Percentiles rank a stretch among this genome's conserved stretches.
Evolutionary conservation across 2,113 vertebrate species (phyloP).

Genomic region (Mugil cephalus): DNA sequence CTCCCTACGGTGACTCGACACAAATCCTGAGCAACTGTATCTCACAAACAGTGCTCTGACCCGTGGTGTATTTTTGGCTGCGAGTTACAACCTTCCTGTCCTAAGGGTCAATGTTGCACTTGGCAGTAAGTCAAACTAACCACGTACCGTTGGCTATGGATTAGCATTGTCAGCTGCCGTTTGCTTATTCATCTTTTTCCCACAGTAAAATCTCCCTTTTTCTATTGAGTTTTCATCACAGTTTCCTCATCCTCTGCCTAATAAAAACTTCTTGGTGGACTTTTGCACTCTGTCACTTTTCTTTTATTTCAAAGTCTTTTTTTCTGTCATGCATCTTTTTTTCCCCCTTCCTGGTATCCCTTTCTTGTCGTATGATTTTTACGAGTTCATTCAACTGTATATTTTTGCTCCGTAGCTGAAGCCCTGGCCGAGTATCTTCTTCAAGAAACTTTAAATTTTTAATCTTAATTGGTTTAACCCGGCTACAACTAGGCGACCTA

Average conservation of each 20-base stretch:
- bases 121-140: not conserved
- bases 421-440: not conserved
- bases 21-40: too few relatives aligned
- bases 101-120: not conserved
- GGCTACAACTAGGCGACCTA: constrained; percentile 6
- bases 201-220: constrained; percentile 2
- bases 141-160: not conserved
- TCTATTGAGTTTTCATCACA: not conserved
- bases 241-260: not conserved
- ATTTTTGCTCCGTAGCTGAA: constrained; percentile 29
- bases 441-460: constrained; percentile 25
- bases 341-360: not conserved
- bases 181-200: not conserved
- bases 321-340: not conserved
- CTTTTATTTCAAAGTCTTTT: not conserved
- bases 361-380: constrained; percentile 19
- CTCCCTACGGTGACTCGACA: too few relatives aligned
- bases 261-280: not conserved
- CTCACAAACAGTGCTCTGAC: not conserved
- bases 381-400: constrained; percentile 33
- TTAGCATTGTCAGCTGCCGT: not conserved
- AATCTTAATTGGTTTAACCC: constrained; percentile 51
- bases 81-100: not conserved
- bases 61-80: too few relatives aligned
- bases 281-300: constrained; percentile 13